Conservation (phyloP, 2,113 vertebrate genomes). For the Corythornis madagascariensis region DNA sequence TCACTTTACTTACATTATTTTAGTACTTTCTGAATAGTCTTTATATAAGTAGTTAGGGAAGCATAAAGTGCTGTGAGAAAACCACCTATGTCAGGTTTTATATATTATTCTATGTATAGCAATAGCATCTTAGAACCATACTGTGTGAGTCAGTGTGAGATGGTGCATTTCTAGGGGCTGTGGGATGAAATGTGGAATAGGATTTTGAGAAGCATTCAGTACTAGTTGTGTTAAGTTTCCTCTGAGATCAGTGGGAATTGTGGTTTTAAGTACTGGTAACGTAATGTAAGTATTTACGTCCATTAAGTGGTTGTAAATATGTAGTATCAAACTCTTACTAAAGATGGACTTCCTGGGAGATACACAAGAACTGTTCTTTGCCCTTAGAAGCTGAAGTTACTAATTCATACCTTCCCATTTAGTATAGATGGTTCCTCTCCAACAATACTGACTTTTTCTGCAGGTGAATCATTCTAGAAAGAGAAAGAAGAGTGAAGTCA, state of each 20-base stretch:
- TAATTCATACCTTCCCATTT: slow-evolving; percentile 78
- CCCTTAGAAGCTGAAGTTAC: not conserved
- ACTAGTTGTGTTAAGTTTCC: not conserved
- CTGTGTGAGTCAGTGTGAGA: not conserved
- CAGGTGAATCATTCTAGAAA: slow-evolving; percentile 79
- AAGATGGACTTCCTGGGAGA: not conserved
- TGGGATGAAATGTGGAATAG: not conserved
- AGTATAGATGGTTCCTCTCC: slow-evolving; percentile 81
- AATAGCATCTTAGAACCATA: not conserved
- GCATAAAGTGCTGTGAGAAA: not conserved
- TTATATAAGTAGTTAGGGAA: not conserved
- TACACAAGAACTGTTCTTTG: not conserved
- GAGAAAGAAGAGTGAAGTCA: not conserved
- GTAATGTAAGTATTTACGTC: no score
- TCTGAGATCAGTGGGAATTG: not conserved
- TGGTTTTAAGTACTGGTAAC: no score
- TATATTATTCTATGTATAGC: not conserved
- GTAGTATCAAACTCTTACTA: not conserved
- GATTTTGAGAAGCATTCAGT: not conserved
- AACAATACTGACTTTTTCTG: slow-evolving; percentile 78
- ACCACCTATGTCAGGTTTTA: not conserved
- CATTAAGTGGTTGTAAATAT: not conserved
- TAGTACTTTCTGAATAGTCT: not conserved
- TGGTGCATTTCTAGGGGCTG: not conserved
- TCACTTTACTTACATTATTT: not conserved